Base-by-base conservation (phyloP, 2,797 vertebrate genomes). In the Heliangelus exortis region DNA sequence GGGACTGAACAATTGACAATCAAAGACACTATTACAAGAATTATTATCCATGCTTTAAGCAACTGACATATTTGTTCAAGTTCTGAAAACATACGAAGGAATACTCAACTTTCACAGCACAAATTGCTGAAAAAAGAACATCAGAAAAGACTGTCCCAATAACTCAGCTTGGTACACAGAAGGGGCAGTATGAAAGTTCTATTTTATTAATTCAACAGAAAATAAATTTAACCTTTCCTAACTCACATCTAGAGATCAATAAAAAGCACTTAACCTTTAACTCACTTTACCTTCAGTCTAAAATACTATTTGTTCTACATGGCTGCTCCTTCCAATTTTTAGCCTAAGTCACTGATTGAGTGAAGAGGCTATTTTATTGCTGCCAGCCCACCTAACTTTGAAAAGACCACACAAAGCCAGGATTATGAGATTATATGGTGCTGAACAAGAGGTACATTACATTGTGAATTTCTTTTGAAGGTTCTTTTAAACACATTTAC, bases 371-470 rank as follows among this genome's bases (percentile, higher is more conserved):
- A 17, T 83, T 91, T 94, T 36, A 91, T 29, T 89, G 71, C 74
- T 82, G 61, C 36, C 73, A 91, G 74, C 45, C 84, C 92, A 95
- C 65, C 74, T 93, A 62, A 41, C 33, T 68, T 92, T 86, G 79
- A 81, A 53, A 81, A 88, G 93, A 51, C 71, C 74, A 79, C 82
- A 94, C 83, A 96, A 94, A 95, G 17, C 26, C 72, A 87, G 65
- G 87, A 94, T 94, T 94, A 95, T 7, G 8, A 92, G 71, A 94
- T 92, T 89, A 92, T 57, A 73, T 2, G 22, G 55, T 62, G 34
- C 83, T 90, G 89, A 92, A 92, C 71, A 94, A 90, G 57, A 85
- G 10, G 6, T 62, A 25, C n/a, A 31, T 67, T 83, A 76, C 31
- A 88, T 75, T 0, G 6, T n/a, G 51, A 43, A 58, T 34, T 85